Evolutionary conservation across 1,140 invertebrate species (phyloP).

Genomic region (Sitodiplosis mosellana): DNA sequence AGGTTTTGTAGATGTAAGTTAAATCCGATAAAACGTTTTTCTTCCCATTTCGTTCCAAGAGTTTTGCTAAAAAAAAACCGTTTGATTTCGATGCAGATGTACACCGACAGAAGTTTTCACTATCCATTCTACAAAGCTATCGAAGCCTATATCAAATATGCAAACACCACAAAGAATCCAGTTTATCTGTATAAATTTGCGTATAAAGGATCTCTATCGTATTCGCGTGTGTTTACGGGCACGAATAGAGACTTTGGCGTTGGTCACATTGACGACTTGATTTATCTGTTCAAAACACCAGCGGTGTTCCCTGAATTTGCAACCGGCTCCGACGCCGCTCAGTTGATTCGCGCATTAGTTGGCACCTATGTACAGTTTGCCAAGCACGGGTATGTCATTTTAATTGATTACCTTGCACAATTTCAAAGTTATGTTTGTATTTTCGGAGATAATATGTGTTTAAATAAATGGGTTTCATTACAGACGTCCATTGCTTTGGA

Average conservation of each 20-base stretch:
- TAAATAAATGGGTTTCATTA: no score
- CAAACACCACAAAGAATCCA: slow-evolving; percentile 8
- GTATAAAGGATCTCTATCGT: slow-evolving; percentile 14
- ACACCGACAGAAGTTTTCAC: slow-evolving; percentile 17
- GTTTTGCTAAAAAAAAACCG: background rate
- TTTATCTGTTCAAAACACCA: slow-evolving; percentile 20
- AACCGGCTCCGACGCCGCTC: background rate
- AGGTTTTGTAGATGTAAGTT: slow-evolving; percentile 22
- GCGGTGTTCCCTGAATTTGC: slow-evolving; percentile 9
- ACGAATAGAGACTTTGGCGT: slow-evolving; percentile 14
- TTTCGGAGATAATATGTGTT: no score
- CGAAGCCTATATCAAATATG: slow-evolving; percentile 8
- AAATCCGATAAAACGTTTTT: background rate
- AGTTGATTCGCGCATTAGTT: background rate
- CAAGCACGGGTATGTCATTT: background rate
- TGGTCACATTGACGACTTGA: slow-evolving; percentile 21
- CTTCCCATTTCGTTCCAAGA: background rate
- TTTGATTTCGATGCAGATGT: slow-evolving; percentile 9
- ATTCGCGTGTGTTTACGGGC: slow-evolving; percentile 13
- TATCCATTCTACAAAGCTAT: slow-evolving; percentile 15
- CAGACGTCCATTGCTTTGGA: no score
- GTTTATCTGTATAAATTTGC: slow-evolving; percentile 18
- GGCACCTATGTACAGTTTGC: background rate
- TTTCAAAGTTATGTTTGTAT: no score
- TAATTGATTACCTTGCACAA: no score